Conservation (phyloP, 2,888 invertebrate species). For the Agriopis marginaria region DNA sequence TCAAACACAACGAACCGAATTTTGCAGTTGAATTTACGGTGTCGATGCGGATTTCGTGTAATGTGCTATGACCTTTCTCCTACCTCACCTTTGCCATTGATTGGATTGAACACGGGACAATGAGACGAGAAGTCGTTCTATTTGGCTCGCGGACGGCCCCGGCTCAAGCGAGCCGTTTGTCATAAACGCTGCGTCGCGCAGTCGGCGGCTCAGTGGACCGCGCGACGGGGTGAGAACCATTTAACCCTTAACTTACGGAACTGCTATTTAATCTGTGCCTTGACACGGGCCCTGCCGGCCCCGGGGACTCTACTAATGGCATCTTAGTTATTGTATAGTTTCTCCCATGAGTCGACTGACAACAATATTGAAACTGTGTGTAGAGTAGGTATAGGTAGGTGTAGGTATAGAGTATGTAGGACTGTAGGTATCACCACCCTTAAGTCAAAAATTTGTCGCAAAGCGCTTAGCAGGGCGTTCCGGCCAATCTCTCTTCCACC, state of each 20-base stretch:
- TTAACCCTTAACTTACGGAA: conserved; percentile 6
- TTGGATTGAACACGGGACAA: conserved; percentile 43
- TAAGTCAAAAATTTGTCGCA: too few species aligned
- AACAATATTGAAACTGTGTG: conserved; percentile 11
- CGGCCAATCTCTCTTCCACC: too few species aligned
- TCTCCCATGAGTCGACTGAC: conserved; percentile 15
- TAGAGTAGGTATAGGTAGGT: neutral
- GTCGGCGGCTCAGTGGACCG: conserved; percentile 27
- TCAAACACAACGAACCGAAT: too few species aligned
- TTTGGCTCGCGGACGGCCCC: conserved; percentile 32
- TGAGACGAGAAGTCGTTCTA: conserved; percentile 31
- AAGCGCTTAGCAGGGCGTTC: too few species aligned
- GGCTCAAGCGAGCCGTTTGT: conserved; percentile 32
- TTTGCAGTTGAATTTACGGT: neutral
- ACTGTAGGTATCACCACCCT: too few species aligned
- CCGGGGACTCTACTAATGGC: conserved; percentile 22
- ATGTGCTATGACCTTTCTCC: neutral
- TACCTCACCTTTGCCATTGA: conserved; percentile 34
- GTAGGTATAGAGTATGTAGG: neutral
- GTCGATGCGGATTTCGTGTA: neutral
- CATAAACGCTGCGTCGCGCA: conserved; percentile 29
- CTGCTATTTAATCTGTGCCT: conserved; percentile 2
- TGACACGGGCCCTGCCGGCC: conserved; percentile 2
- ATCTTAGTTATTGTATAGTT: conserved; percentile 22
- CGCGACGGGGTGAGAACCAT: conserved; percentile 20